Evolutionary conservation across 2,888 invertebrate genomes (phyloP).

Genomic region (Conchocele bisecta): DNA sequence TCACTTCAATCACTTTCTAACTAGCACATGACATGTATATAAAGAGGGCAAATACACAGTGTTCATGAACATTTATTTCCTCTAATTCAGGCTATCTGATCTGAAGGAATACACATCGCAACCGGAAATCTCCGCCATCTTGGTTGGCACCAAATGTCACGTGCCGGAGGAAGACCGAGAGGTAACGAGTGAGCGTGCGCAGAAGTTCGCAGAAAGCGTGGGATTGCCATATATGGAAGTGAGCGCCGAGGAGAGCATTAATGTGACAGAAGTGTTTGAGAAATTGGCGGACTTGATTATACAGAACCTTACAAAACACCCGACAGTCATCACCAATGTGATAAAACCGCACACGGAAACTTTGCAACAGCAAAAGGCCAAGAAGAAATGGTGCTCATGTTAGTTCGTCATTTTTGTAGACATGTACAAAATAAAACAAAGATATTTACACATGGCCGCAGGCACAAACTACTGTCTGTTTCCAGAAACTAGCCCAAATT

Average conservation of each 20-base stretch:
- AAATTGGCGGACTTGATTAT: constrained; percentile 63
- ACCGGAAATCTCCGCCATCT: constrained; percentile 62
- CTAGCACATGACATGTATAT: no score
- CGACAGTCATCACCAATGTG: constrained; percentile 3
- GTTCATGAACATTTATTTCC: no score
- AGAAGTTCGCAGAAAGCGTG: constrained; percentile 63
- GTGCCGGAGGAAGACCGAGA: constrained; percentile 54
- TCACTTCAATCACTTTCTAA: no score
- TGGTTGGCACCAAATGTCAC: constrained; percentile 68
- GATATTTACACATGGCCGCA: no score
- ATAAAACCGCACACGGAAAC: background rate
- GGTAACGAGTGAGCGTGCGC: constrained; percentile 64
- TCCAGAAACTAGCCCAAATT: no score
- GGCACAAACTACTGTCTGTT: no score
- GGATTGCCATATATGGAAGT: constrained; percentile 71
- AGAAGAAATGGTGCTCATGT: constrained; percentile 8
- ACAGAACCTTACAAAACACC: constrained; percentile 40
- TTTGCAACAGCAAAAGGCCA: background rate
- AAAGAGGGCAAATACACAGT: no score
- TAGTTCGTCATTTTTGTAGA: no score
- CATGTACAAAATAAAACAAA: no score
- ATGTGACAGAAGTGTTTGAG: constrained; percentile 66
- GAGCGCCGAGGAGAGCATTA: constrained; percentile 58
- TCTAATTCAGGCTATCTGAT: constrained; percentile 61
- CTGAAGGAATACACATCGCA: constrained; percentile 61